These are phyloP conservation scores for Tragelaphus scriptus DNA, from an alignment of 2,113 vertebrate species.

Conservation along the genomic window DNA sequence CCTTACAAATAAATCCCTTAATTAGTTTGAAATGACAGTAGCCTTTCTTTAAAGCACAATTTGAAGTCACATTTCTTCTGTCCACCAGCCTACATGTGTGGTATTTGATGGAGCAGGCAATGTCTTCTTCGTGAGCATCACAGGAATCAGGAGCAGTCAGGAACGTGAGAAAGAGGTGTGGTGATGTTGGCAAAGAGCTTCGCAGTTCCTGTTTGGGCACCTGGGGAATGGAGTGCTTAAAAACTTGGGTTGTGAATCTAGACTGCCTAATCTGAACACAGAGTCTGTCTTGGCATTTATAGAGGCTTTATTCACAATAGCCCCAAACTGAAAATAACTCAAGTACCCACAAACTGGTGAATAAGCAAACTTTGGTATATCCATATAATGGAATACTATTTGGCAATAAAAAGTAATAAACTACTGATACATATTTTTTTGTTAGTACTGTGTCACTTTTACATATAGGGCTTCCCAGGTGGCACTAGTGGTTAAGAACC, in stretches of 20 bases:
- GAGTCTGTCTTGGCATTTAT: not conserved
- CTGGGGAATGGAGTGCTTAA: not conserved
- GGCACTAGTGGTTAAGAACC: not conserved
- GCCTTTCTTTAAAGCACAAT: not conserved
- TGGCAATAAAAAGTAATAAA: slow-evolving; percentile 6
- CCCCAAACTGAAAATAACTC: not conserved
- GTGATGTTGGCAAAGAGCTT: not conserved
- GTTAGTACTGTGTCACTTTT: not conserved
- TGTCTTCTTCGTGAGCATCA: not conserved
- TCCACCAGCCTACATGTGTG: not conserved
- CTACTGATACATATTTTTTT: not conserved
- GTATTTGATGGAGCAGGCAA: not conserved
- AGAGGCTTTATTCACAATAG: not conserved
- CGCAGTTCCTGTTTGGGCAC: not conserved
- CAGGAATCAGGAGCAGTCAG: not conserved
- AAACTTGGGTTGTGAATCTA: not conserved
- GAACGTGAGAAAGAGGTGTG: not conserved
- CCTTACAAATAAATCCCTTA: not conserved
- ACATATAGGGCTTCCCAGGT: not conserved
- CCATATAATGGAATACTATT: not conserved
- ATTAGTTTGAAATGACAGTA: not conserved
- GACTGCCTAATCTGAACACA: not conserved
- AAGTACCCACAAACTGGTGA: not conserved
- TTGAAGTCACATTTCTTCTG: not conserved
- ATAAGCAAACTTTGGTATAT: not conserved